Conservation (phyloP, 2,888 invertebrate genomes). For the Mesochorus sp. region DNA sequence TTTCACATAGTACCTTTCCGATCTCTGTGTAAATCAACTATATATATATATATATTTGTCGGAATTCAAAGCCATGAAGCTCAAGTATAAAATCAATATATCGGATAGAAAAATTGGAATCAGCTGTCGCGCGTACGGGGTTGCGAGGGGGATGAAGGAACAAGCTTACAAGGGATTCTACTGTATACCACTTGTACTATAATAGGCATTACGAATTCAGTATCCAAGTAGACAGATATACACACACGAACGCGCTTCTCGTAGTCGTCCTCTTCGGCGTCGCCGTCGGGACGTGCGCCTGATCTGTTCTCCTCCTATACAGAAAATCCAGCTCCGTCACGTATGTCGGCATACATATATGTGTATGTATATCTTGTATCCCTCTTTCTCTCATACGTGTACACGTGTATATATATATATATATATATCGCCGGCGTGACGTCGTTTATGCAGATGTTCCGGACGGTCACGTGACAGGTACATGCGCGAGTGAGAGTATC, state of each 20-base stretch:
- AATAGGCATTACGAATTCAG: slow-evolving; percentile 40
- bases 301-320: slow-evolving; percentile 8
- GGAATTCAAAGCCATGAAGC: not conserved
- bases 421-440: slow-evolving; percentile 54
- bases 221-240: slow-evolving; percentile 15
- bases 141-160: too few species aligned
- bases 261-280: slow-evolving; percentile 19
- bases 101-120: too few species aligned
- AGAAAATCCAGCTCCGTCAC: slow-evolving; percentile 57
- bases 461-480: slow-evolving; percentile 64
- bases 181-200: slow-evolving; percentile 19
- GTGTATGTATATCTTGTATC: not conserved
- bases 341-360: slow-evolving; percentile 15
- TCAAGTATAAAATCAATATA: too few species aligned
- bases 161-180: not conserved
- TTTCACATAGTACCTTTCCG: slow-evolving; percentile 26
- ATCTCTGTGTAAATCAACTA: too few species aligned
- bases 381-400: not conserved
- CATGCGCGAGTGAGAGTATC: slow-evolving; percentile 61
- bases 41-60: too few species aligned
- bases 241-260: slow-evolving; percentile 18
- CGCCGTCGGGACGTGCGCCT: slow-evolving; percentile 11
- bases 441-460: slow-evolving; percentile 63
- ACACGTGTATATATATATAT: slow-evolving; percentile 22
- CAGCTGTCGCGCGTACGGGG: too few species aligned